Conservation (phyloP, 2,113 vertebrate genomes). For the Rhabdomys dilectus region DNA sequence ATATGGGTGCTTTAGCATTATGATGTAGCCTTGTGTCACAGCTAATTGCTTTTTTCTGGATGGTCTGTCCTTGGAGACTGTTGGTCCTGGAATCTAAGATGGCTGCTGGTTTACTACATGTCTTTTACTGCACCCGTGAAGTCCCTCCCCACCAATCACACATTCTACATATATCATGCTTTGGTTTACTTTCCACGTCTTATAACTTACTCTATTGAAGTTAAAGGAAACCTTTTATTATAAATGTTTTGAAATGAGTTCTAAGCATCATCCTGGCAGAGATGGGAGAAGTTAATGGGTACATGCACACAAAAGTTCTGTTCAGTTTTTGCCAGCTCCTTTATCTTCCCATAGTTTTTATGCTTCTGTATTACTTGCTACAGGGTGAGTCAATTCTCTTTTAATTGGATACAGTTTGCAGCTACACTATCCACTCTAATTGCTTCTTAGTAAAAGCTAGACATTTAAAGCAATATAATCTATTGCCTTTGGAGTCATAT, state of each 20-base stretch:
- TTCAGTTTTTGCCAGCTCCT: not conserved
- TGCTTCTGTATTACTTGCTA: slow-evolving; percentile 25
- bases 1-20: not conserved
- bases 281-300: not conserved
- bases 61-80: not conserved
- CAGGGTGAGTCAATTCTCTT: slow-evolving; percentile 12
- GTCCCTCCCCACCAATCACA: not conserved
- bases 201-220: not conserved
- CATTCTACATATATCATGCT: not conserved
- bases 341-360: not conserved
- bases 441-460: not conserved
- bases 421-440: slow-evolving; percentile 54
- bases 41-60: not conserved
- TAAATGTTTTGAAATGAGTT: not conserved
- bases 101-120: not conserved
- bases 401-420: slow-evolving; percentile 64
- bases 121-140: not conserved
- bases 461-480: slow-evolving; percentile 2
- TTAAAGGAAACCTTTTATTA: not conserved
- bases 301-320: not conserved
- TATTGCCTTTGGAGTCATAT: not conserved
- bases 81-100: not conserved
- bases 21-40: not conserved
- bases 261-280: not conserved
- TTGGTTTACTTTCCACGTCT: not conserved